Evolutionary conservation across 1,140 invertebrate genomes (phyloP).

Genomic region (Diachasmimorpha longicaudata): DNA sequence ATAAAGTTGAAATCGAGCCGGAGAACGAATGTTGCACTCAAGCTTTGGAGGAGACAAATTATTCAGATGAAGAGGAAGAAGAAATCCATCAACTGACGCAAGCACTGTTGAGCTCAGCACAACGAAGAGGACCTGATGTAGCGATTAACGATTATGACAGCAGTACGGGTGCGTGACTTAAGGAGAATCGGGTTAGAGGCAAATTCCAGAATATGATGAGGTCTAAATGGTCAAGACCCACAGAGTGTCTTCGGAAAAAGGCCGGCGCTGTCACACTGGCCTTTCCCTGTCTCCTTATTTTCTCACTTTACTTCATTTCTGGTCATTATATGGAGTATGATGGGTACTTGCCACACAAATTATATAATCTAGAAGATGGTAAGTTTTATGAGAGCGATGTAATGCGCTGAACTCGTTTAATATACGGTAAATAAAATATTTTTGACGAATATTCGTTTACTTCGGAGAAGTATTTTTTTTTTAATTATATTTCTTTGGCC

Average conservation of each 20-base stretch:
- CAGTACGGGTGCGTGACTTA: neutral
- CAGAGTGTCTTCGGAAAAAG: constrained; percentile 44
- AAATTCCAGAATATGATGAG: constrained; percentile 31
- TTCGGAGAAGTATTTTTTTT: too few relatives aligned
- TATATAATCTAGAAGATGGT: constrained; percentile 33
- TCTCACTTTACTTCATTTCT: constrained; percentile 49
- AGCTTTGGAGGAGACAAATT: neutral
- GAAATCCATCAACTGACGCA: neutral
- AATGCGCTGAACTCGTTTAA: too few relatives aligned
- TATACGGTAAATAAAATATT: too few relatives aligned
- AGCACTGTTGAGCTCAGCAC: neutral
- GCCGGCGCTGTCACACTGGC: constrained; percentile 43
- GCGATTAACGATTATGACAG: neutral
- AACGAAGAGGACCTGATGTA: neutral
- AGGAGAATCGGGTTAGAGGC: neutral
- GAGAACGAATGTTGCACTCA: neutral
- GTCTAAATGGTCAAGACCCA: constrained; percentile 34
- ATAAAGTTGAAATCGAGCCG: neutral
- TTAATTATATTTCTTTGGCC: too few relatives aligned
- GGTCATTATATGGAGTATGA: constrained; percentile 36
- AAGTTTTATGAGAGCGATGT: neutral
- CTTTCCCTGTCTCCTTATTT: constrained; percentile 43
- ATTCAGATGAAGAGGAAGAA: neutral
- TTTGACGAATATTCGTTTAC: too few relatives aligned
- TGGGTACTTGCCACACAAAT: constrained; percentile 32